Conservation (phyloP, 2,797 vertebrate genomes). For the Toxotes lorentzi region DNA sequence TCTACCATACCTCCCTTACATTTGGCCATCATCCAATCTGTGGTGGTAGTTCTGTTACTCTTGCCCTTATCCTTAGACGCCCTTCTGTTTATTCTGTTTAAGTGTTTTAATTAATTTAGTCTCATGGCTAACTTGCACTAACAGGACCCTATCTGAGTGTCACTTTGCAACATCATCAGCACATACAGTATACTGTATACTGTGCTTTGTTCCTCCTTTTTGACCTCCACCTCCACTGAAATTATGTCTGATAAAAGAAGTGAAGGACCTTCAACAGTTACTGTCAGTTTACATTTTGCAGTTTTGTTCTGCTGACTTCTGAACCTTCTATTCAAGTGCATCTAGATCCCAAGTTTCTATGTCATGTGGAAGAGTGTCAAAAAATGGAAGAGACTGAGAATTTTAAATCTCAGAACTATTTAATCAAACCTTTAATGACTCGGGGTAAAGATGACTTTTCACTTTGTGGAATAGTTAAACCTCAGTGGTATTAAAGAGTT, state of each 20-base stretch:
- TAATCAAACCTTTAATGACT: not conserved
- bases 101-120: not conserved
- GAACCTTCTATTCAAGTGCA: not conserved
- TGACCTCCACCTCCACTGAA: not conserved
- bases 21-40: slow-evolving; percentile 41
- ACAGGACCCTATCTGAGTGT: not conserved
- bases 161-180: not conserved
- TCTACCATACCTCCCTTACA: slow-evolving; percentile 33
- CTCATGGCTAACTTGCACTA: not conserved
- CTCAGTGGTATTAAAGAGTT: not conserved
- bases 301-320: not conserved
- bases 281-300: not conserved
- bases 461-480: not conserved
- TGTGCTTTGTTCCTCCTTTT: not conserved
- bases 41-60: slow-evolving; percentile 28
- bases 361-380: not conserved
- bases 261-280: not conserved
- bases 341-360: not conserved
- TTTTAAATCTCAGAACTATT: not conserved
- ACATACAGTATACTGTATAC: not conserved
- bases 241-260: not conserved
- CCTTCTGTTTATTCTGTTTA: not conserved
- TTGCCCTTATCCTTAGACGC: slow-evolving; percentile 31
- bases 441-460: not conserved
- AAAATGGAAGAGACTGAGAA: not conserved